Conservation (phyloP, 2,888 invertebrate genomes). For the Erannis defoliaria region DNA sequence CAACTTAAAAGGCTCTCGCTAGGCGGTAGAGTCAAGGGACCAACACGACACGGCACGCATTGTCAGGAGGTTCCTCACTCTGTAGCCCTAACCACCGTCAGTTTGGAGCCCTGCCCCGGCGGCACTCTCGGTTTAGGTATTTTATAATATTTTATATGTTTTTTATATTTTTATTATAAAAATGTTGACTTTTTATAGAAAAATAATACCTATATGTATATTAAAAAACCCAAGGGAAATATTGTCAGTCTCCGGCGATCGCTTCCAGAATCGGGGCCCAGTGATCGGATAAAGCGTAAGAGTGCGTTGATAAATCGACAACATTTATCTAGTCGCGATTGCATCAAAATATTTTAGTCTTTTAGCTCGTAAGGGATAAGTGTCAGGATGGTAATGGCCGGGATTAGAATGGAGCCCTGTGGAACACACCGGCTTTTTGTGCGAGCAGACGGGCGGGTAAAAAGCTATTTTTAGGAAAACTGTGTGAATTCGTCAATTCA, state of each 20-base stretch:
- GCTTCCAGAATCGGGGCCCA: conserved; percentile 29
- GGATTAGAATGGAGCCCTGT: conserved; percentile 64
- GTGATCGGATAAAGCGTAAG: conserved; percentile 58
- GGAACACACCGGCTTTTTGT: conserved; percentile 48
- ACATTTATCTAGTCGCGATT: conserved; percentile 81
- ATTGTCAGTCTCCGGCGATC: background rate
- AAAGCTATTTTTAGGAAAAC: background rate
- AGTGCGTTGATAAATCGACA: conserved; percentile 77
- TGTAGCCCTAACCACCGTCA: too few species aligned
- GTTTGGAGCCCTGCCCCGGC: too few species aligned
- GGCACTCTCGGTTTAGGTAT: too few species aligned
- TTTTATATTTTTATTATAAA: too few species aligned
- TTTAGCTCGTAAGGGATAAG: conserved; percentile 78
- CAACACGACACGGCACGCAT: too few species aligned
- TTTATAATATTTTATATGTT: too few species aligned
- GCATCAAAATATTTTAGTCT: conserved; percentile 85
- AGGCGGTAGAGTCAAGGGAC: too few species aligned
- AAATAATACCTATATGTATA: too few species aligned
- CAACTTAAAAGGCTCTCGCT: too few species aligned
- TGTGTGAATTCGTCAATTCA: background rate
- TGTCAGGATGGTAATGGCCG: conserved; percentile 74
- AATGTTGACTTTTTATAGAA: too few species aligned
- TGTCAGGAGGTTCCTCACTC: too few species aligned
- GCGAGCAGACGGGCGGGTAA: conserved; percentile 49
- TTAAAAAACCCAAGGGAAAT: too few species aligned